These are phyloP conservation scores for Zaprionus kolodkinae DNA, from an alignment of 1,140 invertebrate genomes.

Conservation along the genomic window DNA sequence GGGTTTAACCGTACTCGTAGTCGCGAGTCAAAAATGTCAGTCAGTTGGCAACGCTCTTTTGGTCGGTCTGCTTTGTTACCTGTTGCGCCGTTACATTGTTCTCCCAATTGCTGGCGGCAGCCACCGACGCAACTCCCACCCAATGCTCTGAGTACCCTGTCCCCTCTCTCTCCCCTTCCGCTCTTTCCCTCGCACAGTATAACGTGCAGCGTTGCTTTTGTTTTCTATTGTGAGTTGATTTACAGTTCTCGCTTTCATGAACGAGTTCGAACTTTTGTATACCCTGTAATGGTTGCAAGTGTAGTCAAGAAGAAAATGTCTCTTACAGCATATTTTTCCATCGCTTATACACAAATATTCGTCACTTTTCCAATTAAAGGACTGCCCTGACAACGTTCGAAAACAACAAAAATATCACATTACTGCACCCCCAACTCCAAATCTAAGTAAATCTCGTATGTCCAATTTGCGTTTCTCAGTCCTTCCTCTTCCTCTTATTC, in stretches of 20 bases:
- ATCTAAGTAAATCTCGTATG: not conserved
- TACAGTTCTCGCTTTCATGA: not conserved
- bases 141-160: not conserved
- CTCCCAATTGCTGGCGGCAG: not conserved
- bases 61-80: constrained; percentile 12
- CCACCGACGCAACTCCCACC: not conserved
- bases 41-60: not conserved
- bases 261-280: not conserved
- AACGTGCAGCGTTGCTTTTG: constrained; percentile 2
- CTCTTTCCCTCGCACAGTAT: not conserved
- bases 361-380: not conserved
- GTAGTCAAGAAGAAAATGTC: too few relatives aligned
- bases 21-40: not conserved
- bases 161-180: too few relatives aligned
- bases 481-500: not conserved
- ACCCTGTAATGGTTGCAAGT: not conserved
- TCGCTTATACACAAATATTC: not conserved
- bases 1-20: not conserved
- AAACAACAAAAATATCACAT: not conserved
- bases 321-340: not conserved
- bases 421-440: not conserved
- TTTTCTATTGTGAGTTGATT: constrained; percentile 2
- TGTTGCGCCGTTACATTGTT: constrained; percentile 28
- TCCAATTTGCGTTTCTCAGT: not conserved
- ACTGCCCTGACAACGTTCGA: too few relatives aligned